Conservation (phyloP, 1,140 invertebrate species). For the Lordiphosa collinella region DNA sequence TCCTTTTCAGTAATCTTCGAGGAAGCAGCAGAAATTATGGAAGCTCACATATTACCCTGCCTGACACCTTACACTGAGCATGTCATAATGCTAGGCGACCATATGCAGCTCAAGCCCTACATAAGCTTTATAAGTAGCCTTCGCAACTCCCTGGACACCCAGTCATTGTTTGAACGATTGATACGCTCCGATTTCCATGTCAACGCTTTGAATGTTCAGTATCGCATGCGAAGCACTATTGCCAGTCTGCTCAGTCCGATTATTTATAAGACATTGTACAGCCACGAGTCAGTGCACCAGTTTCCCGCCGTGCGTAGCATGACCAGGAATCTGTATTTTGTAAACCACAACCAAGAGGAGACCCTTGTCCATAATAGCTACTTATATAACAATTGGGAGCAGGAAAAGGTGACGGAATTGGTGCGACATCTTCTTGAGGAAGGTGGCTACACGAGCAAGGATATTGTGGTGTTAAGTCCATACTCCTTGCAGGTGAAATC, state of each 20-base stretch:
- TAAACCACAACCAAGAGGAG: conserved; percentile 80
- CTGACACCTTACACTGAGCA: conserved; percentile 87
- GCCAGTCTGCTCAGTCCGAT: conserved; percentile 82
- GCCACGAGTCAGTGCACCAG: conserved; percentile 81
- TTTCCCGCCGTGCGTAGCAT: conserved; percentile 82
- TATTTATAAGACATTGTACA: conserved; percentile 82
- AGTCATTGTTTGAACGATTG: conserved; percentile 88
- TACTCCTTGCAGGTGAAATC: too few species aligned
- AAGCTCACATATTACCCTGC: conserved; percentile 86
- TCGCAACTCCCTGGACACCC: conserved; percentile 78
- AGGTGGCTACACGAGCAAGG: too few species aligned
- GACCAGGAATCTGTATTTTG: conserved; percentile 82
- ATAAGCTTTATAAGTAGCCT: conserved; percentile 70
- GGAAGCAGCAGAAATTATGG: conserved; percentile 91
- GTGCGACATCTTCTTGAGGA: too few species aligned
- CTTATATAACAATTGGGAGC: too few species aligned
- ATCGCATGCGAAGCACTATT: conserved; percentile 85
- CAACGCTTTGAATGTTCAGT: conserved; percentile 82
- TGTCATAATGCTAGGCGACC: conserved; percentile 91
- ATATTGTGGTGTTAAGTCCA: too few species aligned
- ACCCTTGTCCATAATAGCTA: neutral
- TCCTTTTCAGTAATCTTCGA: conserved; percentile 83
- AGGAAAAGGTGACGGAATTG: too few species aligned
- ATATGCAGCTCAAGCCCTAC: conserved; percentile 86
- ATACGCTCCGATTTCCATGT: conserved; percentile 82